phyloP scores from a whole-genome alignment of 53 echinoderm and acorn worm species.

The Arbacia lixula region DNA sequence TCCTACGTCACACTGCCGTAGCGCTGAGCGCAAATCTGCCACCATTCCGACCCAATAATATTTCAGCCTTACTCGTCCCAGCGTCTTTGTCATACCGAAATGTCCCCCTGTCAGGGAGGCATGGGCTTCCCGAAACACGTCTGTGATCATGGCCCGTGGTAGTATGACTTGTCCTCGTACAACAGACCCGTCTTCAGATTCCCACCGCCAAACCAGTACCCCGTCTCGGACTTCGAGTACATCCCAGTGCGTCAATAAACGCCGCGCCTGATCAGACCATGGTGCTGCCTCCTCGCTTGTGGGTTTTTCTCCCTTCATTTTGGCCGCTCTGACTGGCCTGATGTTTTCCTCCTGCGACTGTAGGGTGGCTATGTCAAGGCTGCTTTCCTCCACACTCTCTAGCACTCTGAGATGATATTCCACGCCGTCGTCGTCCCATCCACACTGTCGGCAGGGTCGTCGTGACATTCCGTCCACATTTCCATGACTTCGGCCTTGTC shows the following conservation, averaged over 20 bases:
- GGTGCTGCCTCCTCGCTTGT: conserved; percentile 28
- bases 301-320: conserved; percentile 32
- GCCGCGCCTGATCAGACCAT: conserved; percentile 6
- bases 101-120: conserved; percentile 57
- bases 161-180: conserved; percentile 54
- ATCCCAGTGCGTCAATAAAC: conserved; percentile 65
- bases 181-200: conserved; percentile 42
- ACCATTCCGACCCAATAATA: conserved; percentile 68
- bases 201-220: conserved; percentile 61
- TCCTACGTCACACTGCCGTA: conserved; percentile 57
- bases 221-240: conserved; percentile 42
- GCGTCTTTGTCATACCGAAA: conserved; percentile 64
- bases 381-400: background rate
- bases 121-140: conserved; percentile 57
- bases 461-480: conserved; percentile 56
- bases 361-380: background rate
- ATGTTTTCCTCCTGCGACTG: conserved; percentile 41
- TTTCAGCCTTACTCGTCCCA: conserved; percentile 22
- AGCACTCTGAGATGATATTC: too few relatives aligned
- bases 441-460: conserved; percentile 35
- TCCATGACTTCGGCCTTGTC: conserved; percentile 24
- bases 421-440: too few relatives aligned
- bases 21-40: conserved; percentile 32
- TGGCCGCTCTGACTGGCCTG: conserved; percentile 20
- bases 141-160: background rate